These are phyloP conservation scores for Oryzias dopingdopingensis DNA, from an alignment of 2,797 vertebrate genomes.

Conservation along the genomic window DNA sequence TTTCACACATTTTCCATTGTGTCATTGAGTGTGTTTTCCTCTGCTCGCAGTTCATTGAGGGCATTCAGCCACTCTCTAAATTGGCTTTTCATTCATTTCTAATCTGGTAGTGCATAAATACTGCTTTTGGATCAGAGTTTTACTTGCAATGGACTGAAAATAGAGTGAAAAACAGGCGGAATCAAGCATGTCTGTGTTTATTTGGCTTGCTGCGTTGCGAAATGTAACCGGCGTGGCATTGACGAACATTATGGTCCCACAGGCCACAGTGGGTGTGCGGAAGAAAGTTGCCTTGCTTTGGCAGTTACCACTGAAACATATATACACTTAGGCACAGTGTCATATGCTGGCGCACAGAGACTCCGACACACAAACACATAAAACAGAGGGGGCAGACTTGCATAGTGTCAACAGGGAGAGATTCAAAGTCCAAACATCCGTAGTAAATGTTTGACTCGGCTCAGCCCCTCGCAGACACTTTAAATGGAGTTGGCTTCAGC, in stretches of 20 bases:
- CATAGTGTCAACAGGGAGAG: constrained; percentile 54
- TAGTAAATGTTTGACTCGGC: constrained; percentile 73
- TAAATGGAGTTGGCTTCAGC: constrained; percentile 59
- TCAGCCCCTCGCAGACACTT: constrained; percentile 64
- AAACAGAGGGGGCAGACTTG: constrained; percentile 25
- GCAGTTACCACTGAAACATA: constrained; percentile 62
- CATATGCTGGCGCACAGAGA: constrained; percentile 37
- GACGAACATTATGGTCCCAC: constrained; percentile 69
- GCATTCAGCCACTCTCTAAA: constrained; percentile 46
- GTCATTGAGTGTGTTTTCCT: constrained; percentile 6
- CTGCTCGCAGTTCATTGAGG: constrained; percentile 46
- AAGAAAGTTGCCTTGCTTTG: constrained; percentile 60
- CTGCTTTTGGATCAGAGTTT: constrained; percentile 57
- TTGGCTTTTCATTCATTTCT: constrained; percentile 59
- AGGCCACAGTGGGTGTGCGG: constrained; percentile 70
- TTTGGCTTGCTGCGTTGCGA: constrained; percentile 56
- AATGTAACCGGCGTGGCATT: constrained; percentile 65
- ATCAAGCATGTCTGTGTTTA: constrained; percentile 66
- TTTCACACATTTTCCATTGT: constrained; percentile 12
- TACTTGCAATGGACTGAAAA: constrained; percentile 56
- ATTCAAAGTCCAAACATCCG: constrained; percentile 68
- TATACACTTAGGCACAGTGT: constrained; percentile 62
- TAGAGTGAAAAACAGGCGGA: constrained; percentile 64
- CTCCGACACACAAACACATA: constrained; percentile 15
- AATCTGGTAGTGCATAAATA: constrained; percentile 66